phyloP scores from a whole-genome alignment of 1,140 invertebrate genomes.

The Drosophila nigromelanica region DNA sequence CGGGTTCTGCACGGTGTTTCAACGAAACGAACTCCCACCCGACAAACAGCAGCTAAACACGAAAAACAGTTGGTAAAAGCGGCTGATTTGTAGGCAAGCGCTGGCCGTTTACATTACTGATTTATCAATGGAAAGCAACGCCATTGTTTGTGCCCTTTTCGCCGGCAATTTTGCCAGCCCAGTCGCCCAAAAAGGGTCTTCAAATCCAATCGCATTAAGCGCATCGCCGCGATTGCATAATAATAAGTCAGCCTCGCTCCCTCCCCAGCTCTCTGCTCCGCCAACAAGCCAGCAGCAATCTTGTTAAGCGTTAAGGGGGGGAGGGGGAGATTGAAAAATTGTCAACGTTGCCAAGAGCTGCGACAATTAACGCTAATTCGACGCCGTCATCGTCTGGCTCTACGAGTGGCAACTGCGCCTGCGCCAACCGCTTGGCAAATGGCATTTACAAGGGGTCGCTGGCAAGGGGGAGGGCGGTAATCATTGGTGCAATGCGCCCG shows the following conservation, averaged over 20 bases:
- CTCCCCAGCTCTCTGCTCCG: not conserved
- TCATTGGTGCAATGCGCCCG: conserved; percentile 53
- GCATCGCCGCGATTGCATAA: conserved; percentile 44
- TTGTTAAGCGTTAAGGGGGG: not conserved
- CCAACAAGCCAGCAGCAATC: conserved; percentile 11
- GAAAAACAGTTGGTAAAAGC: conserved; percentile 38
- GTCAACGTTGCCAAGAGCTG: conserved; percentile 37
- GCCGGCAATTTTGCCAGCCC: conserved; percentile 28
- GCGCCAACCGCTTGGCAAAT: conserved; percentile 21
- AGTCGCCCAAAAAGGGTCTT: conserved; percentile 26
- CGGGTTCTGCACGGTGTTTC: conserved; percentile 17
- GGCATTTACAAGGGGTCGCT: not conserved
- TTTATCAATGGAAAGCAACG: conserved; percentile 50
- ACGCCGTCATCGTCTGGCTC: conserved; percentile 18
- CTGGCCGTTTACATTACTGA: conserved; percentile 38
- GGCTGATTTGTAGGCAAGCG: conserved; percentile 40
- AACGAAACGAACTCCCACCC: conserved; percentile 18
- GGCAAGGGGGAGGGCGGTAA: conserved; percentile 1
- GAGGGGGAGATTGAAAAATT: conserved; percentile 6
- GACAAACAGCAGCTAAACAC: not conserved
- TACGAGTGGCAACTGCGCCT: conserved; percentile 18
- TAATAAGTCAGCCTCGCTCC: conserved; percentile 18
- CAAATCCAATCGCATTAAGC: conserved; percentile 47
- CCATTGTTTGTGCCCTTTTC: conserved; percentile 34
- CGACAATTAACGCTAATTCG: conserved; percentile 45